Evolutionary conservation across 2,888 invertebrate genomes (phyloP).

Genomic region (Tenthredo amoena): DNA sequence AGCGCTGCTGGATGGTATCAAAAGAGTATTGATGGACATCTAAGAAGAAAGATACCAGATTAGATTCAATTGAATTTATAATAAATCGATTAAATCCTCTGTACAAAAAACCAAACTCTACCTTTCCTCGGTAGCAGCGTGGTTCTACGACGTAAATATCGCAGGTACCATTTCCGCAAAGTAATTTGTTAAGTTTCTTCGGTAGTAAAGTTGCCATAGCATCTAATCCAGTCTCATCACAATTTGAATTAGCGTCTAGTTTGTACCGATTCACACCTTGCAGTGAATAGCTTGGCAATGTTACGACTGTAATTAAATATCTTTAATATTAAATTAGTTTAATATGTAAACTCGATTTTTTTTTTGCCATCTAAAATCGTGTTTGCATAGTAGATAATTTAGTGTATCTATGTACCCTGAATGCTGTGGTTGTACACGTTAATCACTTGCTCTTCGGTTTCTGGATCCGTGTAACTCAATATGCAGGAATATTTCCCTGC

Average conservation of each 20-base stretch:
- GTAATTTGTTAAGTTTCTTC: conserved; percentile 65
- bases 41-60: conserved; percentile 40
- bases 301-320: conserved; percentile 62
- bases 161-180: conserved; percentile 67
- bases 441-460: conserved; percentile 67
- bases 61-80: conserved; percentile 13
- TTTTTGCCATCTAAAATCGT: neutral
- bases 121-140: conserved; percentile 65
- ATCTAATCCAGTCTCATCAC: conserved; percentile 68
- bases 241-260: conserved; percentile 58
- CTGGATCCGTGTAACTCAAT: conserved; percentile 67
- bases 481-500: conserved; percentile 70
- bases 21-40: conserved; percentile 59
- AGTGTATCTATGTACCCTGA: conserved; percentile 60
- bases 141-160: conserved; percentile 67
- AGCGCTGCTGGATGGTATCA: conserved; percentile 52
- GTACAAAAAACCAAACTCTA: conserved; percentile 42
- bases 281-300: conserved; percentile 67
- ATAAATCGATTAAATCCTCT: neutral
- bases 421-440: conserved; percentile 66
- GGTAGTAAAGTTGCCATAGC: conserved; percentile 65
- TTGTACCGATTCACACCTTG: conserved; percentile 68
- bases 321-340: neutral
- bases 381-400: neutral
- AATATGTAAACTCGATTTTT: neutral